Base-by-base conservation (phyloP, 2,797 vertebrate genomes). In the Acropternis orthonyx region DNA sequence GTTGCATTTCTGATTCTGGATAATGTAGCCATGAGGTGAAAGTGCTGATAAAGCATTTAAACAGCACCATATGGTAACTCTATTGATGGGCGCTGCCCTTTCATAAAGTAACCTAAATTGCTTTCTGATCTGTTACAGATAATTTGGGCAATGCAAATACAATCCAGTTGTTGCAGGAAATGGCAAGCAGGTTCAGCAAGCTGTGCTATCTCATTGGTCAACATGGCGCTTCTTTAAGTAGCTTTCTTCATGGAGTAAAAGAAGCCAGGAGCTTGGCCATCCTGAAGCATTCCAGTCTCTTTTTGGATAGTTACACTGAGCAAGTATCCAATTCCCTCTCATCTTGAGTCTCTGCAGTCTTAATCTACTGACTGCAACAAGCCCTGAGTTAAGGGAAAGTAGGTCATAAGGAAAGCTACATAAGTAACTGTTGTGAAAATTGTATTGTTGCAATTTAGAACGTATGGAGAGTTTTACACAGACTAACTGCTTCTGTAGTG, bases 161-260 rank as follows among this genome's bases (percentile, higher is more conserved):
- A 81, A 90, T 98, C 28, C 98, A 98, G 49, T 98, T 99, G 62
- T 96, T 99, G 90, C 99, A 99, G 96, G 98, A 98, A 51, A 97
- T 99, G 89, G 98, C 98, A 20, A 98, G 98, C 58, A 98, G 98
- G 11, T 99, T 99, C 97, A 98, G 98, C 97, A 98, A 98, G 78
- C 94, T 99, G 56, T 99, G 99, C 96, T 99, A 99, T 96, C 98
- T 99, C 58, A 99, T 98, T 4, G 99, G 99, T 80, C 99, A 99
- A 97, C 99, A 99, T 75, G 98, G 98, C 34, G 97, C 98, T 96
- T 99, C 98, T 75, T 97, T 99, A 92, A 99, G 98, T 52, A 98
- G 97, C 85, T 99, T 99, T 97, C 98, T 99, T 96, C 98, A 98
- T 6, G 98, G 98, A 12, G 96, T 98, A 30, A 98, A 98, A 90